Evolutionary conservation across 2,113 vertebrate genomes (phyloP).

Genomic region (Microtus richardsoni): DNA sequence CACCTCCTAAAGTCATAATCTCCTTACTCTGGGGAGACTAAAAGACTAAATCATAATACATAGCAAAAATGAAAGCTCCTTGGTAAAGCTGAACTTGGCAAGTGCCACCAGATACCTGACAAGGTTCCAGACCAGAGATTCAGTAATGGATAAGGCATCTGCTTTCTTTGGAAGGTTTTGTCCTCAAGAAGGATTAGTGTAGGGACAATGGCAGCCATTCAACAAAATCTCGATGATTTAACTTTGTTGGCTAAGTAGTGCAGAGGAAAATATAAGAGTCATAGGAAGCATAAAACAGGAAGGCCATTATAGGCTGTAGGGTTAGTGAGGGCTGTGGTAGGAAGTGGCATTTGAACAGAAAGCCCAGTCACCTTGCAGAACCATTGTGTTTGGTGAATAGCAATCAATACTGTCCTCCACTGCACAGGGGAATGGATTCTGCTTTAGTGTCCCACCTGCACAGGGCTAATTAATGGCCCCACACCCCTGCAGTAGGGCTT

Average conservation of each 20-base stretch:
- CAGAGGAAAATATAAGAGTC: not conserved
- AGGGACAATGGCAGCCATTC: not conserved
- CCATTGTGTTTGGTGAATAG: not conserved
- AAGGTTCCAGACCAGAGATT: not conserved
- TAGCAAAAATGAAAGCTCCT: not conserved
- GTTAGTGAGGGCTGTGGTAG: not conserved
- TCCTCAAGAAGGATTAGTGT: not conserved
- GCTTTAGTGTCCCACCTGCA: not conserved
- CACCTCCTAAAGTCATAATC: conserved; percentile 36
- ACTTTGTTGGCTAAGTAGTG: not conserved
- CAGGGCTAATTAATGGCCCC: not conserved
- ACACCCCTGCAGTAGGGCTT: not conserved
- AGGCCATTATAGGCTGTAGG: not conserved
- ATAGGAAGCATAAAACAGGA: not conserved
- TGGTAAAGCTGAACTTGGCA: not conserved
- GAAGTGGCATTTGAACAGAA: not conserved
- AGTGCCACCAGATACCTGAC: not conserved
- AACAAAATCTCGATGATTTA: not conserved
- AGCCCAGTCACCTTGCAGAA: not conserved
- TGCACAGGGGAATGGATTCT: not conserved
- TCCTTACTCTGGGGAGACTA: not conserved
- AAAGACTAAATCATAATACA: conserved; percentile 42
- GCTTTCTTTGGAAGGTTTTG: not conserved
- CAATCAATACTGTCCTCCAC: not conserved
- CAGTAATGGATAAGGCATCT: not conserved